Percentiles rank a stretch among this genome's conserved stretches.
Evolutionary conservation across 2,113 vertebrate species (phyloP).

Genomic region (Epinephelus moara): DNA sequence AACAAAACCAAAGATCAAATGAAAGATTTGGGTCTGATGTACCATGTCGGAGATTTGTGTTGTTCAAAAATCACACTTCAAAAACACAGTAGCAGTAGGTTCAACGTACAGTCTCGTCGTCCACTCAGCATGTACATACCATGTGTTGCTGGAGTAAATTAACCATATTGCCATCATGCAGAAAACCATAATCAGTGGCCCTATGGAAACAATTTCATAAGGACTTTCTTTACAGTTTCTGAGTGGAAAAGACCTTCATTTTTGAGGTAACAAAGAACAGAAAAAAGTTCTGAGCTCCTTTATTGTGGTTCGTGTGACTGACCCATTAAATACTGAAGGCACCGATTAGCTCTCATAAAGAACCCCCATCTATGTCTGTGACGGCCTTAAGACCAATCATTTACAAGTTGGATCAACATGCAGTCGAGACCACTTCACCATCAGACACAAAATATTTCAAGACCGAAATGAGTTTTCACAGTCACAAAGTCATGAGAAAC

Average conservation of each 20-base stretch:
- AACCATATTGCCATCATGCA: constrained; percentile 13
- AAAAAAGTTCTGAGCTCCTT: neutral
- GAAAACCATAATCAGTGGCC: constrained; percentile 1
- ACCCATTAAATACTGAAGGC: constrained; percentile 18
- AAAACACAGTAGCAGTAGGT: constrained; percentile 43
- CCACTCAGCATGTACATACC: constrained; percentile 16
- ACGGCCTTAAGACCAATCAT: neutral
- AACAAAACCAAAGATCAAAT: constrained; percentile 33
- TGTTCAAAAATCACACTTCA: constrained; percentile 56
- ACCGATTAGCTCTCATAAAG: neutral
- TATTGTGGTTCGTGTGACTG: neutral
- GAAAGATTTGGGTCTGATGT: constrained; percentile 14
- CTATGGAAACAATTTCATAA: neutral
- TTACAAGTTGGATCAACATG: constrained; percentile 7
- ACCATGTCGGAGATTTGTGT: neutral
- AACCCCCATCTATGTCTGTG: neutral
- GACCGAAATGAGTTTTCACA: constrained; percentile 17
- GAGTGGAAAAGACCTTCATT: neutral
- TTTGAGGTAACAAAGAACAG: constrained; percentile 33
- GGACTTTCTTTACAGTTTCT: neutral
- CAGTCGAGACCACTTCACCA: constrained; percentile 22
- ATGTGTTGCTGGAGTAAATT: neutral
- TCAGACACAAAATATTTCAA: constrained; percentile 18
- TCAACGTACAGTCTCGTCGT: constrained; percentile 9
- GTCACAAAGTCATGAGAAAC: neutral